Percentiles rank a stretch among this genome's conserved stretches.
These are phyloP conservation scores for Gymnoscelis rufifasciata DNA, from an alignment of 2,888 invertebrate species.

Conservation along the genomic window DNA sequence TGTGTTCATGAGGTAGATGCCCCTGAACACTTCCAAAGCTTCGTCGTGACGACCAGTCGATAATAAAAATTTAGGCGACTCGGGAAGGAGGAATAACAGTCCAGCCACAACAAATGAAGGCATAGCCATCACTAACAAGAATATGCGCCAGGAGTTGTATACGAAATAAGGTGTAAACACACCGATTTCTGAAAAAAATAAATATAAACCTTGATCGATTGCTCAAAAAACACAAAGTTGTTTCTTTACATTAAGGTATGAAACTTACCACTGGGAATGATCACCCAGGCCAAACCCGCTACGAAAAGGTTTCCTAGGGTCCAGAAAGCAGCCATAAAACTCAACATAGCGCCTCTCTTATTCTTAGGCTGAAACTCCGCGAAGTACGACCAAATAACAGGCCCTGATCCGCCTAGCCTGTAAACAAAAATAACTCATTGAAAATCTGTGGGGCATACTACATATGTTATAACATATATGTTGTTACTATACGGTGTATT, in stretches of 20 bases:
- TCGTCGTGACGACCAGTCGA: conserved; percentile 88
- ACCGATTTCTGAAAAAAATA: conserved; percentile 79
- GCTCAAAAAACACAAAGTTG: no score
- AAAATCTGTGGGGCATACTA: not conserved
- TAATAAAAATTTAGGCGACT: conserved; percentile 93
- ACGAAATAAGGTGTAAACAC: conserved; percentile 83
- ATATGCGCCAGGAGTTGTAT: conserved; percentile 96
- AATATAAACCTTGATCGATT: not conserved
- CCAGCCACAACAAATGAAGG: conserved; percentile 93
- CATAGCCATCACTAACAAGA: conserved; percentile 91
- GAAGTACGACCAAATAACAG: conserved; percentile 97
- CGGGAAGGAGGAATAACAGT: conserved; percentile 89
- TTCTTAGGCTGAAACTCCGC: conserved; percentile 96
- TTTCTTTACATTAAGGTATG: no score
- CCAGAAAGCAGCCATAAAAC: conserved; percentile 97
- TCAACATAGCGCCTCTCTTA: conserved; percentile 94
- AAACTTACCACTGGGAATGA: conserved; percentile 81
- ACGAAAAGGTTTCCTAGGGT: conserved; percentile 95
- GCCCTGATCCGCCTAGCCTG: conserved; percentile 92
- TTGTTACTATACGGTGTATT: no score
- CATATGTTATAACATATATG: no score
- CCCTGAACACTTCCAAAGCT: conserved; percentile 88
- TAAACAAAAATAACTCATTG: conserved; percentile 33
- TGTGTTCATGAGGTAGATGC: conserved; percentile 90
- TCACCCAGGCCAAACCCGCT: conserved; percentile 89